Percentiles rank a stretch among this genome's conserved stretches.
Evolutionary conservation across 2,888 invertebrate genomes (phyloP).

Genomic region (Portevinia maculata): DNA sequence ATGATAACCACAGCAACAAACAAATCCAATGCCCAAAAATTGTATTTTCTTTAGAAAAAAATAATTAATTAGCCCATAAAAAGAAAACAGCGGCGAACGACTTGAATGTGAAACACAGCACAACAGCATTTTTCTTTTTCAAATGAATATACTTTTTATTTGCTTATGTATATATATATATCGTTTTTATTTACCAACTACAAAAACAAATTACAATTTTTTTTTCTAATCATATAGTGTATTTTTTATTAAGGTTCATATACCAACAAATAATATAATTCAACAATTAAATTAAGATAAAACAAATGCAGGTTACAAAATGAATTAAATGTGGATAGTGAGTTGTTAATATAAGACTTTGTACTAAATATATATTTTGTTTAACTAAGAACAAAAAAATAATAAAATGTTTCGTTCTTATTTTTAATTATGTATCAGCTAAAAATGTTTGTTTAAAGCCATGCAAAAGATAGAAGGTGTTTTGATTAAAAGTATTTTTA

Average conservation of each 20-base stretch:
- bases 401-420: slow-evolving; percentile 30
- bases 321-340: slow-evolving; percentile 68
- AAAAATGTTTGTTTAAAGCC: slow-evolving; percentile 59
- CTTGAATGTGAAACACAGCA: slow-evolving; percentile 72
- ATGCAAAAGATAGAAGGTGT: slow-evolving; percentile 61
- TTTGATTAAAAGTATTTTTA: slow-evolving; percentile 28
- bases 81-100: slow-evolving; percentile 61
- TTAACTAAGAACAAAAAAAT: slow-evolving; percentile 51
- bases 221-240: slow-evolving; percentile 29
- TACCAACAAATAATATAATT: slow-evolving; percentile 53
- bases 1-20: slow-evolving; percentile 63
- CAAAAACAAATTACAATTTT: slow-evolving; percentile 56
- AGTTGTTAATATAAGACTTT: slow-evolving; percentile 50
- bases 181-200: slow-evolving; percentile 53
- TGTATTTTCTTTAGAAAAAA: slow-evolving; percentile 21
- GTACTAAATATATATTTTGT: slow-evolving; percentile 9
- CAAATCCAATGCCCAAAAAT: slow-evolving; percentile 61
- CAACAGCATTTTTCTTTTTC: slow-evolving; percentile 62
- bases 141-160: slow-evolving; percentile 57
- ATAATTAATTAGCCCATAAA: slow-evolving; percentile 59
- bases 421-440: slow-evolving; percentile 39
- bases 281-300: slow-evolving; percentile 44
- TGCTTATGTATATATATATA: slow-evolving; percentile 34
- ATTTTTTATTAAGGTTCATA: slow-evolving; percentile 22
- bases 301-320: slow-evolving; percentile 72